phyloP scores from a whole-genome alignment of 2,113 vertebrate genomes.

The Monopterus albus region DNA sequence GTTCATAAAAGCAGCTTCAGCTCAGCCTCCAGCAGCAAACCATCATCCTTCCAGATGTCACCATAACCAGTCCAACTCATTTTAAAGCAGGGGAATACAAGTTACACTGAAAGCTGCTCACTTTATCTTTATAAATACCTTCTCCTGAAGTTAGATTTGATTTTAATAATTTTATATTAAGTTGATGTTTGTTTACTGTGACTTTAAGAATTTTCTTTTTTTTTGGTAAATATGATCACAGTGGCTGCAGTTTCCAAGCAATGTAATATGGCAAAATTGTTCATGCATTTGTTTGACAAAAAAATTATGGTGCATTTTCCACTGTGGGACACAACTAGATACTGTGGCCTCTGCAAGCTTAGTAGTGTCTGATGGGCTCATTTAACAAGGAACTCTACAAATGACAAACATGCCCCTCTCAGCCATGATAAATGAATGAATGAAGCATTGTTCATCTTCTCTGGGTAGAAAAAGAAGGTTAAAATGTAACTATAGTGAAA shows the following conservation, averaged over 20 bases:
- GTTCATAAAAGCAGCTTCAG: conserved; percentile 43
- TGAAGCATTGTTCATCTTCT: conserved; percentile 45
- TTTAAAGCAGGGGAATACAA: neutral
- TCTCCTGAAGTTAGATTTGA: neutral
- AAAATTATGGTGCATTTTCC: too few relatives aligned
- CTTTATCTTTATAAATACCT: neutral
- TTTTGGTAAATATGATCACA: too few relatives aligned
- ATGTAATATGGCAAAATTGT: too few relatives aligned
- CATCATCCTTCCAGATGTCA: conserved; percentile 8
- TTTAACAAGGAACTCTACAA: neutral
- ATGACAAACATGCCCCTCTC: neutral
- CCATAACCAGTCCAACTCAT: neutral
- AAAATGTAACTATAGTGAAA: conserved; percentile 11
- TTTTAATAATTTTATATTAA: too few relatives aligned
- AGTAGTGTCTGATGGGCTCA: neutral
- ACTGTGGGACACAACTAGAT: neutral
- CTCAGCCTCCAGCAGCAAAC: conserved; percentile 3
- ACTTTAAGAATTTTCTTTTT: neutral
- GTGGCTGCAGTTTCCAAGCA: too few relatives aligned
- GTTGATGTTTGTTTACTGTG: neutral
- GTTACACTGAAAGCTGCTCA: neutral
- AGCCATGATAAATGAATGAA: conserved; percentile 22
- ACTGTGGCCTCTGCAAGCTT: neutral
- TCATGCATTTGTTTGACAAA: too few relatives aligned
- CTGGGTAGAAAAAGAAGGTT: conserved; percentile 3